Base-by-base conservation (phyloP, 2,113 vertebrate species). In the Apaloderma vittatum region DNA sequence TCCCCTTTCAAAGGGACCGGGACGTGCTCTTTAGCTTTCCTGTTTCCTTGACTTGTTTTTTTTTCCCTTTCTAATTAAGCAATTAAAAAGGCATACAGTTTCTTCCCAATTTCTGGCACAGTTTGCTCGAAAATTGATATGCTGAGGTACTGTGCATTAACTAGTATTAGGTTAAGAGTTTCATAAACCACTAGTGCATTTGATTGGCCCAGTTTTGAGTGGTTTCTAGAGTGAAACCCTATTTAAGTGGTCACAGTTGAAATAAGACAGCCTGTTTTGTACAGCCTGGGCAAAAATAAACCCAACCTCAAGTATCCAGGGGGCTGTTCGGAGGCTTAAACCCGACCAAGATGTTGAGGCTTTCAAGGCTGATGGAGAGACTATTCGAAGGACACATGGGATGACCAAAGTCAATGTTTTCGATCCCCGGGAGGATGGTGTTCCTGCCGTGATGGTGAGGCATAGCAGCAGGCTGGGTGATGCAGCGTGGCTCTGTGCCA, bases 101-200 rank as follows among this genome's bases (percentile, higher is more conserved):
- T 95, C 30, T 96, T 96, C 95, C 81, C 37, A 54, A 24, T 91
- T 96, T 82, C 58, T 83, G 77, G 52, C 29, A 72, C 32, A 71
- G 49, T 45, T 67, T 66, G 36, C 27, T 29, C 72, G 34, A 88
- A 66, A 90, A 5, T 23, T 27, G 68, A 29, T 18, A 26, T n/a
- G 27, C 29, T 72, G 34, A 57, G 37, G 37, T 65, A 22, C 16
- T 48, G 63, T 40, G 18, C 37, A 37, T 72, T 71, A 63, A 5
- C 48, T 66, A 32, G 29, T 71, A 79, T 48, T 66, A 70, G 59
- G 9, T 83, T 70, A 76, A 67, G 58, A 17, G 34, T 74, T 83
- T 75, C 57, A 26, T 58, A 55, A 55, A 51, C 51, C 27, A 37
- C 43, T 66, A n/a, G 4, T 51, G 79, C 65, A 37, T 90, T 61